Conservation (phyloP, 1,140 invertebrate species). For the Dinoponera quadriceps region DNA sequence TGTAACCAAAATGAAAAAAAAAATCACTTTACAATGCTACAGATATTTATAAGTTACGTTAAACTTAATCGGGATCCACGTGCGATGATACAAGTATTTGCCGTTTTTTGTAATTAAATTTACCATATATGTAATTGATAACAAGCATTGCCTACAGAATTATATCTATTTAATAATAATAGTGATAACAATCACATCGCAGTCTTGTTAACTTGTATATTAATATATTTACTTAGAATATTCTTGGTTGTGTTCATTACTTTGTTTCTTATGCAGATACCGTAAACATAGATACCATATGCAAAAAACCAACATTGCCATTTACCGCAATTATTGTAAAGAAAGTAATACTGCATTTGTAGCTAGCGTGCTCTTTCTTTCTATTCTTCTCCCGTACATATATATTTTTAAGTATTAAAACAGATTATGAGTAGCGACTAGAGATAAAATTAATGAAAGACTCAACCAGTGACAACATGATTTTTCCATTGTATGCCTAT, state of each 20-base stretch:
- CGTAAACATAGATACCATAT: constrained; percentile 15
- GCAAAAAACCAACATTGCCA: constrained; percentile 46
- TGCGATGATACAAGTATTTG: constrained; percentile 14
- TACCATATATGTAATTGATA: constrained; percentile 16
- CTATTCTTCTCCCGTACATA: too few species aligned
- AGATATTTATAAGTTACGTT: constrained; percentile 10
- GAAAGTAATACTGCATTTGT: constrained; percentile 45
- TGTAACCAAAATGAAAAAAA: constrained; percentile 44
- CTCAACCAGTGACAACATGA: constrained; percentile 20
- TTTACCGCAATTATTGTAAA: constrained; percentile 35
- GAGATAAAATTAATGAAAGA: constrained; percentile 56
- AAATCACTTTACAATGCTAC: constrained; percentile 33
- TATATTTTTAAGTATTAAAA: constrained; percentile 44
- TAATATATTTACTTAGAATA: constrained; percentile 25
- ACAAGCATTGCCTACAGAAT: constrained; percentile 36
- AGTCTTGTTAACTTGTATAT: constrained; percentile 43
- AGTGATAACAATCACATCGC: constrained; percentile 47
- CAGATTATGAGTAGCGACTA: constrained; percentile 47
- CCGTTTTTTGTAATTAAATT: neutral
- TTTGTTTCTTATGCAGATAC: constrained; percentile 3
- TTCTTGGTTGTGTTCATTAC: constrained; percentile 16
- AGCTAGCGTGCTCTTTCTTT: constrained; percentile 23
- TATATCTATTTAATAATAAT: constrained; percentile 46
- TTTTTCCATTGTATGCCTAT: neutral
- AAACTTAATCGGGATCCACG: constrained; percentile 18